Evolutionary conservation across 2,113 vertebrate genomes (phyloP).

Genomic region (Mionectes macconnelli): DNA sequence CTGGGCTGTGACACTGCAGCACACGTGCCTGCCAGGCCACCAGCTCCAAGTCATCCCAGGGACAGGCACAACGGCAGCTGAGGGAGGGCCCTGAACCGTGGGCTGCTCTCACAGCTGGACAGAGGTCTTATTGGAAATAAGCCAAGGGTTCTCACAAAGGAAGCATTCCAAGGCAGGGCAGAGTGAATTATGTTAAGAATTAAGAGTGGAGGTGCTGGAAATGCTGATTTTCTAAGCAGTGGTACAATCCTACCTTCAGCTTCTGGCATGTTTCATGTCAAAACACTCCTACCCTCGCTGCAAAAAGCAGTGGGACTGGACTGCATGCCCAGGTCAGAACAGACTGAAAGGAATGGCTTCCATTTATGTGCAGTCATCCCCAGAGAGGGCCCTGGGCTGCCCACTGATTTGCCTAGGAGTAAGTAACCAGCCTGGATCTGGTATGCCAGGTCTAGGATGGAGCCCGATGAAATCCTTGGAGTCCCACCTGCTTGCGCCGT

Average conservation of each 20-base stretch:
- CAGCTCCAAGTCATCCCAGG: neutral
- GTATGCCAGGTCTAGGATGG: neutral
- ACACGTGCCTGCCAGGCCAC: neutral
- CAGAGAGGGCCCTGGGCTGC: neutral
- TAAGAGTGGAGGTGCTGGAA: neutral
- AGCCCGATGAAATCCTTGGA: neutral
- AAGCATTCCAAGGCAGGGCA: neutral
- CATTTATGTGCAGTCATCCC: neutral
- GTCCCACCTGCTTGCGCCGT: neutral
- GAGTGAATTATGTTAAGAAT: neutral
- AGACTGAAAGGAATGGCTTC: neutral
- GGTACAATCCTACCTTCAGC: neutral
- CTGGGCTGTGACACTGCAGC: neutral
- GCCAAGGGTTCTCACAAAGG: neutral
- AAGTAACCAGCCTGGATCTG: neutral
- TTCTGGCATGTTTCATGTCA: neutral
- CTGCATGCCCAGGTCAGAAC: neutral
- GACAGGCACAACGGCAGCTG: neutral
- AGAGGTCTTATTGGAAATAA: neutral
- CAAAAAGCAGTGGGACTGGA: neutral
- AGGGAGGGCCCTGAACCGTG: rapidly evolving
- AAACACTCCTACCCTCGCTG: neutral
- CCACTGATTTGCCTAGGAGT: neutral
- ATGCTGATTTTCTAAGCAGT: neutral
- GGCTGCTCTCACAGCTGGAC: neutral